Percentiles rank a stretch among this genome's conserved stretches.
These are phyloP conservation scores for Temnothorax longispinosus DNA, from an alignment of 1,140 invertebrate genomes.

Conservation along the genomic window DNA sequence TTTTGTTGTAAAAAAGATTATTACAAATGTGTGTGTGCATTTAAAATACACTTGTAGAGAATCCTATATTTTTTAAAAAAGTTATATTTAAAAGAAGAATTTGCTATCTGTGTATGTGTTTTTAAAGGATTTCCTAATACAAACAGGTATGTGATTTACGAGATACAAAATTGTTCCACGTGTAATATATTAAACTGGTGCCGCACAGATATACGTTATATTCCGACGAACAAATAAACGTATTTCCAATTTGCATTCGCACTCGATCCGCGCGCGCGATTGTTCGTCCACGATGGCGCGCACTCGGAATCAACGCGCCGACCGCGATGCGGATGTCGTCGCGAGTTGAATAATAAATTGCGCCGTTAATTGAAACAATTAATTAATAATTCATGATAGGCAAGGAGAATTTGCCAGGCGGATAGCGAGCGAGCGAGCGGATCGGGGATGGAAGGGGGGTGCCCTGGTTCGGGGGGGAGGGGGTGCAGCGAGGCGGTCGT, in stretches of 20 bases:
- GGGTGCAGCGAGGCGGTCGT: conserved; percentile 46
- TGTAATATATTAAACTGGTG: conserved; percentile 12
- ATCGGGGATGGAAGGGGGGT: neutral
- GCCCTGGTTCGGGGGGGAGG: neutral
- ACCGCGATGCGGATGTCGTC: conserved; percentile 74
- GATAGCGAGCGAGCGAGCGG: conserved; percentile 67
- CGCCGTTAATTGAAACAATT: conserved; percentile 86
- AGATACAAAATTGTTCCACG: neutral
- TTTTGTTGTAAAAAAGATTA: neutral
- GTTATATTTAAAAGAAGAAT: neutral
- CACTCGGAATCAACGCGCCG: conserved; percentile 75
- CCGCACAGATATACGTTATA: conserved; percentile 28
- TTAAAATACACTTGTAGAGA: neutral
- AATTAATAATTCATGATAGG: conserved; percentile 87
- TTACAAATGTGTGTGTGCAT: neutral
- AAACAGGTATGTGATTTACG: neutral
- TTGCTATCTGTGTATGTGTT: too few species aligned
- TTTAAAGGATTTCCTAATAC: neutral
- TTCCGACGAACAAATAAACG: conserved; percentile 56
- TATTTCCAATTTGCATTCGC: conserved; percentile 70
- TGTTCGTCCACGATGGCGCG: conserved; percentile 71
- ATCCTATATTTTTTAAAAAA: neutral
- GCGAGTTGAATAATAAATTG: conserved; percentile 85
- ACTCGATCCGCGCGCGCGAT: conserved; percentile 40
- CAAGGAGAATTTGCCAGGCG: conserved; percentile 81